phyloP scores from a whole-genome alignment of 2,888 invertebrate genomes.

The Hedya salicella region DNA sequence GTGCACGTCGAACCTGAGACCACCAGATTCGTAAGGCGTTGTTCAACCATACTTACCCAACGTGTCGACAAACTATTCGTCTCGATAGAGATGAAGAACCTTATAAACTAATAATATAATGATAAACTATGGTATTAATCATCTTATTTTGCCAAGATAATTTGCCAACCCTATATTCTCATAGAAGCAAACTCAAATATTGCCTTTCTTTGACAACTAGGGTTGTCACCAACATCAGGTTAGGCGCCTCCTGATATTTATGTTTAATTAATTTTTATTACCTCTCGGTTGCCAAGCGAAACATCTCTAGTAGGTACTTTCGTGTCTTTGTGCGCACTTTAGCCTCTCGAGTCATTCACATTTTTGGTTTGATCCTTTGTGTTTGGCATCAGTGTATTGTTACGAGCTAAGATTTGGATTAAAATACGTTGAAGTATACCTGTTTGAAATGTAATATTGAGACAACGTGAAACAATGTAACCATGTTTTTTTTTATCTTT shows the following conservation, averaged over 20 bases:
- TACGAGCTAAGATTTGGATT: neutral
- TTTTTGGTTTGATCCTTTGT: neutral
- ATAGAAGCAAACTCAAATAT: neutral
- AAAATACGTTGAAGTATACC: no score
- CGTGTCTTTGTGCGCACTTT: neutral
- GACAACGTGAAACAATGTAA: no score
- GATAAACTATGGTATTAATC: no score
- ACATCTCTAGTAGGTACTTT: neutral
- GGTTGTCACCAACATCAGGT: neutral
- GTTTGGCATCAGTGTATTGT: neutral
- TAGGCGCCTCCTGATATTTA: neutral
- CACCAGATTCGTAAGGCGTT: no score
- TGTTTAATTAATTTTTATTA: neutral
- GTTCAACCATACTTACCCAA: no score
- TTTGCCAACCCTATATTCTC: neutral
- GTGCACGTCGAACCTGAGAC: no score
- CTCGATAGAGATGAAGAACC: no score
- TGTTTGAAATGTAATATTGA: no score
- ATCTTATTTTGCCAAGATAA: neutral
- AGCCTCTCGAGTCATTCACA: neutral
- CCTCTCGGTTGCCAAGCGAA: neutral
- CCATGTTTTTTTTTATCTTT: no score
- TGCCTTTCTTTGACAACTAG: conserved; percentile 3
- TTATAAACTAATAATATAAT: no score
- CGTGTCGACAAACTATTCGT: no score